phyloP scores from a whole-genome alignment of 1,140 invertebrate genomes.

The Glomeris maerens region DNA sequence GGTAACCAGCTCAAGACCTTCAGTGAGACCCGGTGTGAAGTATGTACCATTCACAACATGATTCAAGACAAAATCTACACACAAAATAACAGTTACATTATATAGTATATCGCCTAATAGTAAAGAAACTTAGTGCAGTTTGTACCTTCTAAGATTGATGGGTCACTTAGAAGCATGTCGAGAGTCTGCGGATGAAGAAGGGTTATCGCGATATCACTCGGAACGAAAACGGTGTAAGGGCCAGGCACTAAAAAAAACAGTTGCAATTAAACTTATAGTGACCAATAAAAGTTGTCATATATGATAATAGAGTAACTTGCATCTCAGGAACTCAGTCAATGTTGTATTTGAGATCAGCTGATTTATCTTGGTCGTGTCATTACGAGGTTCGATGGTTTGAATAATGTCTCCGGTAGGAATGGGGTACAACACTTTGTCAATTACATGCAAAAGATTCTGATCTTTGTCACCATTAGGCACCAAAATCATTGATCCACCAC shows the following conservation, averaged over 20 bases:
- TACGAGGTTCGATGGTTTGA: background rate
- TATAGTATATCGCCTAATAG: background rate
- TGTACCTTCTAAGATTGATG: background rate
- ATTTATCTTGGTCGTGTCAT: background rate
- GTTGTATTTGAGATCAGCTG: background rate
- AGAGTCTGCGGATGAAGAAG: background rate
- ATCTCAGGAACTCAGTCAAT: background rate
- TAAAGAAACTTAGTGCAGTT: background rate
- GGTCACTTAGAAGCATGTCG: background rate
- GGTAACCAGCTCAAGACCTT: conserved; percentile 16
- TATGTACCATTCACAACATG: conserved; percentile 19
- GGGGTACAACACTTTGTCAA: background rate
- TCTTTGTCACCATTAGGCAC: background rate
- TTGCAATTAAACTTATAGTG: background rate
- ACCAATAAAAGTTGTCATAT: background rate
- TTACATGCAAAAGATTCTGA: background rate
- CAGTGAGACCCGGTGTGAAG: conserved; percentile 15
- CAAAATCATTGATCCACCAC: background rate
- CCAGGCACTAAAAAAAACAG: background rate
- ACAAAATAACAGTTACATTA: conserved; percentile 1
- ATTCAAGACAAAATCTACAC: conserved; percentile 17
- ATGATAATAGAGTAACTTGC: background rate
- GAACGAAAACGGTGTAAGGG: background rate
- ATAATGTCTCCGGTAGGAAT: background rate
- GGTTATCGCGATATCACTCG: background rate